A percentile compares a stretch with the other conserved stretches of the same genome.
phyloP scores from a whole-genome alignment of 1,140 invertebrate species.

The Polyergus mexicanus region DNA sequence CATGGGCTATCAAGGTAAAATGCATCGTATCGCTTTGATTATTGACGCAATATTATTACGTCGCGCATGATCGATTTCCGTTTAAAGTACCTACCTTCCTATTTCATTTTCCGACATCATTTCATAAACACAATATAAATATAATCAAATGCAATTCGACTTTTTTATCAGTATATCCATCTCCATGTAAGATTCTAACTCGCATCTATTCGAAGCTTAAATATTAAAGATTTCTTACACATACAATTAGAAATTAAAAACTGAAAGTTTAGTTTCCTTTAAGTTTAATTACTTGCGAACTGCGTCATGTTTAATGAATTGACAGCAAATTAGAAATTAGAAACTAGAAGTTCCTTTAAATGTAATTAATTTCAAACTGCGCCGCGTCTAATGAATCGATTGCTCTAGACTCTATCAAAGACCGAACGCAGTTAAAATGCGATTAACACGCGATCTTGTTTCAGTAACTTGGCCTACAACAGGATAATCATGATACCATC shows the following conservation, averaged over 20 bases:
- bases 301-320: background rate
- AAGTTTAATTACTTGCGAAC: background rate
- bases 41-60: conserved; percentile 10
- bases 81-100: background rate
- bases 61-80: background rate
- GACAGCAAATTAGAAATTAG: background rate
- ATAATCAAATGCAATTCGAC: background rate
- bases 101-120: background rate
- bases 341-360: conserved; percentile 15
- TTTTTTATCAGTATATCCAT: background rate
- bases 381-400: conserved; percentile 7
- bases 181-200: background rate
- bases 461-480: conserved; percentile 84
- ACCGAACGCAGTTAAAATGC: conserved; percentile 10
- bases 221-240: conserved; percentile 31
- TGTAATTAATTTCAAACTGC: conserved; percentile 23
- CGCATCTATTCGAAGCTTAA: background rate
- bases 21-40: background rate
- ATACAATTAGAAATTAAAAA: conserved; percentile 4
- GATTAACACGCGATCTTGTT: conserved; percentile 65
- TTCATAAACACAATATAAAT: background rate
- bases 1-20: conserved; percentile 2
- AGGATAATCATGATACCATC: conserved; percentile 72
- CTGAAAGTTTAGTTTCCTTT: background rate
- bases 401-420: background rate